Evolutionary conservation across 2,888 invertebrate genomes (phyloP).

Genomic region (Andrena minutula): DNA sequence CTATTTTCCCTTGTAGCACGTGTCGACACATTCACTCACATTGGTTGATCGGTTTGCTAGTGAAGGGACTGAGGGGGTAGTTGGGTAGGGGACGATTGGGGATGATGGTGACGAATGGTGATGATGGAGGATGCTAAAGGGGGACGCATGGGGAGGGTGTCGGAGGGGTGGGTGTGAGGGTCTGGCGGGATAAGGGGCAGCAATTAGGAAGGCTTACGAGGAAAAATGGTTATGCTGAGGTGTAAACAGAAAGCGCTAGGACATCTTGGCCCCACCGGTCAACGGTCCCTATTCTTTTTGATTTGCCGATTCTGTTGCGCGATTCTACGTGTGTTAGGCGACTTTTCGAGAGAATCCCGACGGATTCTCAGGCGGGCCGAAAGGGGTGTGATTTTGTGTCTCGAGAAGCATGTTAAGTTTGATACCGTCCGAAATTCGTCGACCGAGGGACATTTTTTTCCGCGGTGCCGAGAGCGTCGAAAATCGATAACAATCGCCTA

Average conservation of each 20-base stretch:
- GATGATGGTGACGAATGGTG: slow-evolving; percentile 25
- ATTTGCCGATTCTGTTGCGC: slow-evolving; percentile 5
- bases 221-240: slow-evolving; percentile 61
- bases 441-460: slow-evolving; percentile 53
- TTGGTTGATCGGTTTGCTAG: slow-evolving; percentile 79
- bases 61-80: slow-evolving; percentile 59
- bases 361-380: background rate
- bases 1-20: slow-evolving; percentile 68
- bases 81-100: background rate
- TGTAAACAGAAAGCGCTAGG: slow-evolving; percentile 66
- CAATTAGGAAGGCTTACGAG: slow-evolving; percentile 47
- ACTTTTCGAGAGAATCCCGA: background rate
- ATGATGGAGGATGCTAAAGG: slow-evolving; percentile 35
- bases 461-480: slow-evolving; percentile 65
- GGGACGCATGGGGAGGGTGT: slow-evolving; percentile 4
- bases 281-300: slow-evolving; percentile 30
- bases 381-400: background rate
- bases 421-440: slow-evolving; percentile 39
- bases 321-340: background rate
- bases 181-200: background rate
- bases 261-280: slow-evolving; percentile 64
- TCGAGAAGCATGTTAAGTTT: background rate
- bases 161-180: slow-evolving; percentile 28
- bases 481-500: slow-evolving; percentile 61
- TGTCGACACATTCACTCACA: slow-evolving; percentile 83